These are phyloP conservation scores for Poecilus cupreus DNA, from an alignment of 2,888 invertebrate genomes.

Conservation along the genomic window DNA sequence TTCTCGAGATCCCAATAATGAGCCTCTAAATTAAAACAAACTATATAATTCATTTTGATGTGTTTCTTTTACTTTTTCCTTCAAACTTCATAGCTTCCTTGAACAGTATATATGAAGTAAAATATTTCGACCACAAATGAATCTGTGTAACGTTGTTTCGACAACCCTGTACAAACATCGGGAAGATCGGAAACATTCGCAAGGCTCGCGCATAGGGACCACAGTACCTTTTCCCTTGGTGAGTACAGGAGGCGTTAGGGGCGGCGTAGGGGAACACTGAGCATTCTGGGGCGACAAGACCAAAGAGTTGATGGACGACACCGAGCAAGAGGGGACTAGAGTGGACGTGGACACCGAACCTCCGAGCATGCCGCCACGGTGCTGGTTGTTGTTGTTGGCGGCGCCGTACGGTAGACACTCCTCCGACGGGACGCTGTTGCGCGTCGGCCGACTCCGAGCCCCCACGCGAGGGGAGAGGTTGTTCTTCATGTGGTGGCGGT, in stretches of 20 bases:
- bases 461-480: slow-evolving; percentile 74
- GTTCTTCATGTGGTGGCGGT: slow-evolving; percentile 77
- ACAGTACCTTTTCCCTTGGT: slow-evolving; percentile 65
- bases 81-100: no score
- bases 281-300: slow-evolving; percentile 66
- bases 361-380: slow-evolving; percentile 70
- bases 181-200: background rate
- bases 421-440: slow-evolving; percentile 78
- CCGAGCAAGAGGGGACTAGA: slow-evolving; percentile 75
- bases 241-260: slow-evolving; percentile 74
- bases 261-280: slow-evolving; percentile 68
- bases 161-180: no score
- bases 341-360: slow-evolving; percentile 67
- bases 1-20: no score
- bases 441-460: slow-evolving; percentile 72
- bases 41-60: no score
- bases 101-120: no score
- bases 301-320: slow-evolving; percentile 74
- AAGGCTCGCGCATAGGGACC: slow-evolving; percentile 15
- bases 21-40: no score
- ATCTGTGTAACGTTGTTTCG: no score
- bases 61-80: no score
- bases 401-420: slow-evolving; percentile 73
- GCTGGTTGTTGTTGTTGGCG: slow-evolving; percentile 71
- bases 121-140: no score